Conservation (phyloP, 30 jellyfish, hydroid and myxozoan species). For the Nemopilema nomurai region DNA sequence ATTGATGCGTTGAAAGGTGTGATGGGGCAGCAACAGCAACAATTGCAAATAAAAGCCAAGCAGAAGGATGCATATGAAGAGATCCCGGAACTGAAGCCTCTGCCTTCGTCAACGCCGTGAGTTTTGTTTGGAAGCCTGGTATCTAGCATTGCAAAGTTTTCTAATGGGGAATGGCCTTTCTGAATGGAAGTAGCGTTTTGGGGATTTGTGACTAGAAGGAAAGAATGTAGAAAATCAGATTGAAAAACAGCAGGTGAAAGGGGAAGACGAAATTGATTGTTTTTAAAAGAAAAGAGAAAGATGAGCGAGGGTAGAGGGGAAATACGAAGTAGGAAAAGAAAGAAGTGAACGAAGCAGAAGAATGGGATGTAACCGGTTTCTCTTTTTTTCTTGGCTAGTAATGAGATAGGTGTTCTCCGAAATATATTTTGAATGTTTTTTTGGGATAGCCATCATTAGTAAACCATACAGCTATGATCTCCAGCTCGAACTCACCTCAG, state of each 20-base stretch:
- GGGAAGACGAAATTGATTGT: not conserved
- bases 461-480: no score
- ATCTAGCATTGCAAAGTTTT: no score
- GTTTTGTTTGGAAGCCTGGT: not conserved
- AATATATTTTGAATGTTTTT: no score
- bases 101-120: conserved; percentile 20
- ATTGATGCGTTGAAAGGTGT: conserved; percentile 38
- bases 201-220: not conserved
- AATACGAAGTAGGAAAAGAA: not conserved
- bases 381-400: no score
- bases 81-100: conserved; percentile 1
- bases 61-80: conserved; percentile 23
- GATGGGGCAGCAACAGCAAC: conserved; percentile 31
- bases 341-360: not conserved
- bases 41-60: conserved; percentile 6
- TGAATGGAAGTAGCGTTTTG: not conserved
- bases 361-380: no score
- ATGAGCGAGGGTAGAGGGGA: not conserved
- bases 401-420: no score
- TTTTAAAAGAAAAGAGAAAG: not conserved
- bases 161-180: no score
- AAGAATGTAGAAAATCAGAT: not conserved
- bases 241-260: not conserved
- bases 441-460: no score
- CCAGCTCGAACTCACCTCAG: no score